A percentile compares a stretch with the other conserved stretches of the same genome.
These are phyloP conservation scores for Lobophora halterata DNA, from an alignment of 2,888 invertebrate species.

Conservation along the genomic window DNA sequence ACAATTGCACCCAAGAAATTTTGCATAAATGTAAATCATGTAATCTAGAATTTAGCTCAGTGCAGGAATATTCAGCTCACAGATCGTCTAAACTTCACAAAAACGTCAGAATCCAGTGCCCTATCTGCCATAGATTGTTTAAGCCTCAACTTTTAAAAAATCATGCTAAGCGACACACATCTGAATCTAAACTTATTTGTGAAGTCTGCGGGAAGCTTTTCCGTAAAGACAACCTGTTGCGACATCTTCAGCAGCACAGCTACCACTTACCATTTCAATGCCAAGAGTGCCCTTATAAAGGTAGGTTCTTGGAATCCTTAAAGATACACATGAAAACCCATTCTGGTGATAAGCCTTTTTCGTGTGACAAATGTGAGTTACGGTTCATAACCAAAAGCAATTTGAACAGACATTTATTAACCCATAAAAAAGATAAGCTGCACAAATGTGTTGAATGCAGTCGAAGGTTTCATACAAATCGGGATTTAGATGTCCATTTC, in stretches of 20 bases:
- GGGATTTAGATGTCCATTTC: conserved; percentile 53
- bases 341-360: conserved; percentile 55
- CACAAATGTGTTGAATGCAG: conserved; percentile 54
- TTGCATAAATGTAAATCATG: conserved; percentile 21
- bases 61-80: conserved; percentile 18
- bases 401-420: conserved; percentile 55
- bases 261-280: conserved; percentile 54
- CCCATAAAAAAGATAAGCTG: conserved; percentile 52
- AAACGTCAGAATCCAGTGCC: conserved; percentile 35
- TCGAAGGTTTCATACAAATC: conserved; percentile 50
- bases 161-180: conserved; percentile 42
- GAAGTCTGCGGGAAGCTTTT: conserved; percentile 59
- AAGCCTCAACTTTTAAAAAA: conserved; percentile 43
- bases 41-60: conserved; percentile 18
- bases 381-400: conserved; percentile 57
- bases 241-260: conserved; percentile 52
- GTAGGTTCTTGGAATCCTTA: conserved; percentile 51
- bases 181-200: conserved; percentile 48
- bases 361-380: conserved; percentile 53
- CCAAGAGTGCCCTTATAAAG: conserved; percentile 53
- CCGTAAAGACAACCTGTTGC: conserved; percentile 52
- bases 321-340: conserved; percentile 57
- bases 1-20: conserved; percentile 3
- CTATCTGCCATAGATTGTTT: conserved; percentile 37
- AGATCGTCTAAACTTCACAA: conserved; percentile 22